Base-by-base conservation (phyloP, 1,140 invertebrate species). In the Neoseiulus cucumeris region DNA sequence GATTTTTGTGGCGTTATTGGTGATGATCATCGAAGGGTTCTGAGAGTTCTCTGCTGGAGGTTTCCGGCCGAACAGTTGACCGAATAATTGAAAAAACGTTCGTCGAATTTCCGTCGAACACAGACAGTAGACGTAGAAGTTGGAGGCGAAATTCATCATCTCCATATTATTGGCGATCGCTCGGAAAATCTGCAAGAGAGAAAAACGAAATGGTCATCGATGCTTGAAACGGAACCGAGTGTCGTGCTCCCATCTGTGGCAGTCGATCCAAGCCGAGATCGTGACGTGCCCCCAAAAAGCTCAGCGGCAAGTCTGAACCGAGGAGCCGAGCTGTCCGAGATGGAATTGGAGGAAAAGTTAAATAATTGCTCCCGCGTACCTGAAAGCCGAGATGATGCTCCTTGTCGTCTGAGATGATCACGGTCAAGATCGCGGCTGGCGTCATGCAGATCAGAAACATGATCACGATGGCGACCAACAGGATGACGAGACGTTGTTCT, bases 51-150 rank as follows among this genome's bases (percentile, higher is more conserved):
- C 25, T 2, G 17, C 22, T 9, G 33, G 33, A 25, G 14, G 12
- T 59, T 59, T 59, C 33, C 51, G 51, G 17, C 25, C 51, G 22
- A 59, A 59, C 6, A 59, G 25, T 20, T 33, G 25, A 14, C 51
- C 51, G 51, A 73, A 70, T 25, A 74, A 67, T 22, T 80, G 75
- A 29, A 85, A 73, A 67, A 86, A 76, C 0, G 84, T 86, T 68
- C 80, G 82, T 14, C 84, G 79, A 70, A 86, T 86, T 69, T 86
- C 84, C 70, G 84, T 82, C 39, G 84, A 85, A 72, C 86, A 87
- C 51, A 86, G 73, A 68, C 84, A 86, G 73, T 87, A 86, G 44
- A 87, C 85, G 73, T 87, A 87, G 75, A 87, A 86, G 2, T 84
- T 86, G 45, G 85, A 80, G 42, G 85, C 85, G 71, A 86, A 87